Percentiles rank a stretch among this genome's conserved stretches.
Conservation (phyloP, 2,888 invertebrate genomes). For the Acleris laterana region DNA sequence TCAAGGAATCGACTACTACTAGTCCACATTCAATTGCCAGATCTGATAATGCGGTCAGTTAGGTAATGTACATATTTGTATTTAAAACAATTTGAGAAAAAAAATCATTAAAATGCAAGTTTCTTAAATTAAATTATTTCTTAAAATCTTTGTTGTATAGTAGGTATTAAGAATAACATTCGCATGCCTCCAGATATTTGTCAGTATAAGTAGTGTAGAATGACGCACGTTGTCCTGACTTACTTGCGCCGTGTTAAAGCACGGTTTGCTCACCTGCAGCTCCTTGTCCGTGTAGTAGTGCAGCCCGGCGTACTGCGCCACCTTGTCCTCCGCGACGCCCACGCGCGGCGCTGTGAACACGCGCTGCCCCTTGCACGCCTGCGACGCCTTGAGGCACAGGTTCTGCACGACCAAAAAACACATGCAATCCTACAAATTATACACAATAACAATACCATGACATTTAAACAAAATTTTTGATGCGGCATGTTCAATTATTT, state of each 20-base stretch:
- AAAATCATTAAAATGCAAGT: no score
- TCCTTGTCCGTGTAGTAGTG: conserved; percentile 98
- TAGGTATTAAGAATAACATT: background rate
- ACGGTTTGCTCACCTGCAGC: conserved; percentile 85
- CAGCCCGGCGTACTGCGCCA: conserved; percentile 95
- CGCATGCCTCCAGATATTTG: conserved; percentile 76
- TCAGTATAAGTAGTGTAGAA: no score
- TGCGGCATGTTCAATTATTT: background rate
- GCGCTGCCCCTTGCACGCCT: conserved; percentile 94
- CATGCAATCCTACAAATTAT: conserved; percentile 35
- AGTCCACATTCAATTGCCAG: no score
- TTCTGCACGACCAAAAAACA: conserved; percentile 91
- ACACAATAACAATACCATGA: conserved; percentile 20
- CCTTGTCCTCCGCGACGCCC: conserved; percentile 95
- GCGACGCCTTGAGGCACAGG: conserved; percentile 93
- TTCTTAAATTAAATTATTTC: no score
- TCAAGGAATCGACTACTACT: no score
- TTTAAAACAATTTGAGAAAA: no score
- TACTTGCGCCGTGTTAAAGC: conserved; percentile 90
- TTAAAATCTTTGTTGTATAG: no score
- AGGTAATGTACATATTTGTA: no score
- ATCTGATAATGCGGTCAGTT: no score
- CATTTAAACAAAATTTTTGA: background rate
- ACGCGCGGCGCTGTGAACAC: conserved; percentile 92
- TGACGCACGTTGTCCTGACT: no score